These are phyloP conservation scores for Aleadryas rufinucha DNA, from an alignment of 2,113 vertebrate species.

Conservation along the genomic window DNA sequence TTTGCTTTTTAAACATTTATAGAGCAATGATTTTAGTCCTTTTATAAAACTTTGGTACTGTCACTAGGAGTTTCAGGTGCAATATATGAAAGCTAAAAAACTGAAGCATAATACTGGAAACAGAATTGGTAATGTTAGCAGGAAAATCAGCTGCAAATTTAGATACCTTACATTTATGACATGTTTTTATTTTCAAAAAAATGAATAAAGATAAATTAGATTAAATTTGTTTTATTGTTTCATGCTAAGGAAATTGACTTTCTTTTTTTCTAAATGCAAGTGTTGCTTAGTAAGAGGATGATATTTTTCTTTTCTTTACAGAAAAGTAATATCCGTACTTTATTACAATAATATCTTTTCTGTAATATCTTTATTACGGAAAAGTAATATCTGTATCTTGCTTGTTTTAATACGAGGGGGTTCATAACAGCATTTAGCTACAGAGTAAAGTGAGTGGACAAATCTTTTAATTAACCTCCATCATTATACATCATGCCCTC, in stretches of 20 bases:
- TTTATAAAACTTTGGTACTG: background rate
- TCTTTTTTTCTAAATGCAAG: background rate
- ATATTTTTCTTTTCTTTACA: too few species aligned
- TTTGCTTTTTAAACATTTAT: background rate
- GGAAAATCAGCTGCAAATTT: background rate
- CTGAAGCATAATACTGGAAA: background rate
- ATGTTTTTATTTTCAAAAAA: background rate
- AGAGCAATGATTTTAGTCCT: background rate
- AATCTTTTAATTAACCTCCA: slow-evolving; percentile 39
- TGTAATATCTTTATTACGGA: too few species aligned
- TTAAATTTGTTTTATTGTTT: background rate
- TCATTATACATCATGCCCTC: slow-evolving; percentile 26
- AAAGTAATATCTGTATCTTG: background rate
- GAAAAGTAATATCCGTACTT: background rate
- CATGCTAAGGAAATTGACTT: background rate
- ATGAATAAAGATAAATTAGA: background rate
- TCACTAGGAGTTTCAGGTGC: background rate
- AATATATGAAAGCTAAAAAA: background rate
- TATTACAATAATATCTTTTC: too few species aligned
- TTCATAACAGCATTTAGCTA: background rate
- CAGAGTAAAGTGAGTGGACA: slow-evolving; percentile 13
- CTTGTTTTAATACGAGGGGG: background rate
- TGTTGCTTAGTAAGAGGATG: background rate
- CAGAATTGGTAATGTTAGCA: background rate
- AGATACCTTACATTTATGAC: background rate